phyloP scores from a whole-genome alignment of 2,797 vertebrate genomes.

The Oreochromis grahami region DNA sequence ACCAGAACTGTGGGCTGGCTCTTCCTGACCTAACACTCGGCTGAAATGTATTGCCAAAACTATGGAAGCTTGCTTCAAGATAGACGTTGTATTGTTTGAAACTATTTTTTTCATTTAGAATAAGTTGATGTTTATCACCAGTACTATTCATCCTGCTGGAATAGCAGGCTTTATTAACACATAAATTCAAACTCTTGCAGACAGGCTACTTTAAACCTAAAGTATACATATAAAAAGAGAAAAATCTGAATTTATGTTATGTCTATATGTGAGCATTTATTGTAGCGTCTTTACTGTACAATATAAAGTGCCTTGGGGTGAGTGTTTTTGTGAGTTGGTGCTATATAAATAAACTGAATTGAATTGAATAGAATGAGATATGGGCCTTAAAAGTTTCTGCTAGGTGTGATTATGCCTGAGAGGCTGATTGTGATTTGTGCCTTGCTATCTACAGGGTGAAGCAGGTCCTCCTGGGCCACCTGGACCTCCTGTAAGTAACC shows the following conservation, averaged over 20 bases:
- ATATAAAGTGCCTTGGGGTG: background rate
- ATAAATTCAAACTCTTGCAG: background rate
- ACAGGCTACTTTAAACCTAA: background rate
- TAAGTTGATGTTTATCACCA: background rate
- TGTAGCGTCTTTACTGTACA: background rate
- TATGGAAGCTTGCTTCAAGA: background rate
- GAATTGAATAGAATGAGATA: background rate
- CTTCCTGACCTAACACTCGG: background rate
- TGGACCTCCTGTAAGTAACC: slow-evolving; percentile 88
- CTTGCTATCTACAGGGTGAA: slow-evolving; percentile 77
- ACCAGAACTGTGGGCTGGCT: background rate
- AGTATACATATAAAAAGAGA: background rate
- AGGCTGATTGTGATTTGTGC: background rate
- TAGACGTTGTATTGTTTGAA: background rate
- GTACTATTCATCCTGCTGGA: background rate
- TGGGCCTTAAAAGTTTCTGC: background rate
- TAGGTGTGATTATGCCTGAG: background rate
- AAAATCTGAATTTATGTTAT: background rate
- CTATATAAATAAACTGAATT: background rate
- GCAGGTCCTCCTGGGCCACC: slow-evolving; percentile 86
- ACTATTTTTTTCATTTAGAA: background rate
- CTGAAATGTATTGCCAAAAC: background rate
- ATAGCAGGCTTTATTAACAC: background rate
- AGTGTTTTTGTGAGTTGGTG: background rate
- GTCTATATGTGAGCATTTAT: background rate